Evolutionary conservation across 2,888 invertebrate species (phyloP), one percentile per base, ranked within the genome.

Genomic region (Clivina fossor): DNA sequence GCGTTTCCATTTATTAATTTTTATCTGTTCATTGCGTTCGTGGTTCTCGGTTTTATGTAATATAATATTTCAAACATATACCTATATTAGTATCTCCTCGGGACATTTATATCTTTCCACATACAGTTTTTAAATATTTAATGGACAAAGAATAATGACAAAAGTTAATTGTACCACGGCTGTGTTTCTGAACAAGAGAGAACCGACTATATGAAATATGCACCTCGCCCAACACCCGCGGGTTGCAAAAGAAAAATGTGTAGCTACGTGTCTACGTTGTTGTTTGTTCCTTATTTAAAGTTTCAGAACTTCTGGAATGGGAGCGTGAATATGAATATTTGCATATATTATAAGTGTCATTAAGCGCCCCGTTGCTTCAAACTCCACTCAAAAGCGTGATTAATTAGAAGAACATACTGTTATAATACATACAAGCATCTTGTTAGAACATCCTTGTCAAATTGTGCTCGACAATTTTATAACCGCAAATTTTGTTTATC

Each of bases 311-410:
- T 35, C 41, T 32, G 43, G 9, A 18, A 8, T n/a, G n/a, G 37
- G 53, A 26, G 40, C 53, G 53, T 53, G 53, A 26, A 44, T 44
- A 53, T 53, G 53, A 43, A 53, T 53, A 53, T 53, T 53, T 53
- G 53, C 44, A 53, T 53, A 44, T 19, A 53, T 53, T 53, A 53
- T 44, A 53, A 53, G 53, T 50, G 50, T 50, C 50, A 40, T 44
- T 53, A 53, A 24, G 44, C 44, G 33, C n/a, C n/a, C n/a, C n/a
- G n/a, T n/a, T n/a, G n/a, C n/a, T n/a, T 47, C 33, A 33, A 20
- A 2, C 20, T 28, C 18, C 32, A 16, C 24, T 41, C 5, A n/a
- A n/a, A n/a, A 19, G 19, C 33, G 11, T 47, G 47, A 47, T 47
- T 47, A 47, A 47, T 47, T 47, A 47, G 47, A 33, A 16, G n/a